Evolutionary conservation across 2,797 vertebrate genomes (phyloP).

Genomic region (Acrossocheilus wenchowensis): DNA sequence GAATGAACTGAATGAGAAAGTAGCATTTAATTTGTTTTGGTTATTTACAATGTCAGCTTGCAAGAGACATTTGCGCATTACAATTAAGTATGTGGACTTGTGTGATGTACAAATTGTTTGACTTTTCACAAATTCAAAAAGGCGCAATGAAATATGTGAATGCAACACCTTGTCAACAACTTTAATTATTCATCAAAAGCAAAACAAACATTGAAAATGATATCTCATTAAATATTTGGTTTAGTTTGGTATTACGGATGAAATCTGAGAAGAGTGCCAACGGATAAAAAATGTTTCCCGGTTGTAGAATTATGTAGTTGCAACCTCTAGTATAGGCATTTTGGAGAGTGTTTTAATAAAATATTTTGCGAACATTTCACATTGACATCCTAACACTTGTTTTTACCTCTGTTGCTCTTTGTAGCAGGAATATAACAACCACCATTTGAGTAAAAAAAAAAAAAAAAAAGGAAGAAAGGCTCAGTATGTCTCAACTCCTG

Average conservation of each 20-base stretch:
- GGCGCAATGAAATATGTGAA: neutral
- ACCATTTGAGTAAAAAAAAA: neutral
- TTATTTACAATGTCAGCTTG: neutral
- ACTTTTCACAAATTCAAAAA: neutral
- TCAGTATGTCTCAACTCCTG: neutral
- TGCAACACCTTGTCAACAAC: neutral
- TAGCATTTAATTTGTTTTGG: neutral
- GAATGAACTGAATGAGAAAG: neutral
- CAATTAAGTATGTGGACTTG: neutral
- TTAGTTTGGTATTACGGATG: neutral
- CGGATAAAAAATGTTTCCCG: neutral
- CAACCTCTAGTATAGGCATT: neutral
- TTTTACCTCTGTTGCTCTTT: constrained; percentile 1
- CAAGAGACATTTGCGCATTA: neutral
- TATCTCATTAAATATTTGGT: neutral
- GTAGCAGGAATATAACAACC: neutral
- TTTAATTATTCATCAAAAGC: constrained; percentile 6
- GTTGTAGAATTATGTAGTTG: neutral
- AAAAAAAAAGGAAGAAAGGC: neutral
- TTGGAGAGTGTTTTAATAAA: neutral
- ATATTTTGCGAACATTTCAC: neutral
- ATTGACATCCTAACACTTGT: constrained; percentile 13
- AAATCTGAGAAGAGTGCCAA: neutral
- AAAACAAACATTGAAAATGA: neutral
- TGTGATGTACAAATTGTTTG: neutral